Evolutionary conservation across 53 echinoderm and acorn worm genomes (phyloP).

Genomic region (Patiria pectinifera): DNA sequence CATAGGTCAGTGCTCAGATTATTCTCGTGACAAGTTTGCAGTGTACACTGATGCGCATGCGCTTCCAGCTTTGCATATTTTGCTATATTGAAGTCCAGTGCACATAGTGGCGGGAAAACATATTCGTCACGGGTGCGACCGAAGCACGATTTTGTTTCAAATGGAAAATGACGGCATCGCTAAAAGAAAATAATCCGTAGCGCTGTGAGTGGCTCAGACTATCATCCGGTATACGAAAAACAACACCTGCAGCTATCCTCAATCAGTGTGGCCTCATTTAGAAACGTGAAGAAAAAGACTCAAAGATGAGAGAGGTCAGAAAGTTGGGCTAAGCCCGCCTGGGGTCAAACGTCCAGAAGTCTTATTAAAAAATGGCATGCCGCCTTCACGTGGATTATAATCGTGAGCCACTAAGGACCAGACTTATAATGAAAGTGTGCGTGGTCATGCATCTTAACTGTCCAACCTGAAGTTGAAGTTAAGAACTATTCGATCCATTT

Average conservation of each 20-base stretch:
- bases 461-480: not conserved
- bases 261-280: not conserved
- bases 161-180: not conserved
- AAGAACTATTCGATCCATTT: not conserved
- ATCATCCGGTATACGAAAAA: not conserved
- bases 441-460: not conserved
- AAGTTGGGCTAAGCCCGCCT: not conserved
- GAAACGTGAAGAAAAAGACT: not conserved
- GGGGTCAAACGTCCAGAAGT: not conserved
- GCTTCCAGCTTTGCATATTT: no score
- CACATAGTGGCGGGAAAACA: no score
- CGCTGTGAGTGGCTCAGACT: not conserved
- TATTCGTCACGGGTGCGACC: no score
- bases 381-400: not conserved
- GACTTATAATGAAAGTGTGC: not conserved
- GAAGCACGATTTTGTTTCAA: no score
- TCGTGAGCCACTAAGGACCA: not conserved
- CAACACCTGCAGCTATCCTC: not conserved
- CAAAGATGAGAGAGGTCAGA: conserved; percentile 3
- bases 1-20: no score
- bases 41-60: no score
- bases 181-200: not conserved
- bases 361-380: not conserved
- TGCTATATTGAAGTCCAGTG: no score
- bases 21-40: no score